phyloP scores from a whole-genome alignment of 2,797 vertebrate genomes.

The Argentina silus region DNA sequence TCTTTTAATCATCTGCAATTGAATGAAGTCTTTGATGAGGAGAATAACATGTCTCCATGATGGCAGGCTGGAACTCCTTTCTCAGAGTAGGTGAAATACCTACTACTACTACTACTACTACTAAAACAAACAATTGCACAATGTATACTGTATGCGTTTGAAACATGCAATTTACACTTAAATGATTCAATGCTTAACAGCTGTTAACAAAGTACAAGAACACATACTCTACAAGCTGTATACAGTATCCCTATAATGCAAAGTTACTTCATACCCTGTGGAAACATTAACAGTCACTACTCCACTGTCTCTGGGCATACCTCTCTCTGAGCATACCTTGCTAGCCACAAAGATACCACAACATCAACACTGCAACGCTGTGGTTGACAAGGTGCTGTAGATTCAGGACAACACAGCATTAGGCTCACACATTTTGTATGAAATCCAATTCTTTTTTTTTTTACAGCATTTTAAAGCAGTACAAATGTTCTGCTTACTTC shows the following conservation, averaged over 20 bases:
- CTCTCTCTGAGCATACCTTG: not conserved
- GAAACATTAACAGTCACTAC: not conserved
- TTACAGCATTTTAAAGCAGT: no score
- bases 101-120: no score
- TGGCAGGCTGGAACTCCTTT: not conserved
- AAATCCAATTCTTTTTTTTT: no score
- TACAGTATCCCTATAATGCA: not conserved
- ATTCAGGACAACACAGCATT: not conserved
- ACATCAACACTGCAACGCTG: not conserved
- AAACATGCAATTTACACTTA: not conserved
- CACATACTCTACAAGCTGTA: not conserved
- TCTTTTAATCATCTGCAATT: not conserved
- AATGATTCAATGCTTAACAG: not conserved
- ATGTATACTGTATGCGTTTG: not conserved
- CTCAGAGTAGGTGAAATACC: not conserved
- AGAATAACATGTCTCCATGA: not conserved
- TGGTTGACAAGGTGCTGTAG: not conserved
- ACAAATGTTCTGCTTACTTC: constrained; percentile 9
- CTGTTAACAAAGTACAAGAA: not conserved
- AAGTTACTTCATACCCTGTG: not conserved
- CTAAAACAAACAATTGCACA: not conserved
- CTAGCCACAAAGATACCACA: not conserved
- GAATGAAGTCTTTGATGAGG: not conserved
- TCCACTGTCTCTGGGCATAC: not conserved
- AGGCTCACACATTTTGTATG: constrained; percentile 10